These are phyloP conservation scores for Stigmatopora nigra DNA, from an alignment of 2,113 vertebrate species.

Conservation along the genomic window DNA sequence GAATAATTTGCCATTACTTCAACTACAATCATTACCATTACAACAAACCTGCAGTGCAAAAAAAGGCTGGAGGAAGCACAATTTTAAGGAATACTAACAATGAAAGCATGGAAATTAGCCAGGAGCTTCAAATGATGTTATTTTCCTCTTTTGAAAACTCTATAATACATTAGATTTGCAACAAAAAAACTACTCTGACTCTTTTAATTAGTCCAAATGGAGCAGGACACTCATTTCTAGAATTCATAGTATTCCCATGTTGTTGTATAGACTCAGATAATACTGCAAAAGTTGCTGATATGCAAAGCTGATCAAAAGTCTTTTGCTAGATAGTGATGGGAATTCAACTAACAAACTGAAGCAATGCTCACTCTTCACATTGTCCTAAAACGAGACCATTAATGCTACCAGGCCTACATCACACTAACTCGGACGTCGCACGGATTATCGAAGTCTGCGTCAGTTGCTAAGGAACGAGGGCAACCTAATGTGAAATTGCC, in stretches of 20 bases:
- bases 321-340: conserved; percentile 10
- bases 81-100: neutral
- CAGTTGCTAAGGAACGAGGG: too few species aligned
- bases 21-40: neutral
- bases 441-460: too few species aligned
- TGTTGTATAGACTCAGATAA: neutral
- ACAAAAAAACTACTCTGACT: too few species aligned
- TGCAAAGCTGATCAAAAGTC: conserved; percentile 55
- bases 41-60: conserved; percentile 1
- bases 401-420: too few species aligned
- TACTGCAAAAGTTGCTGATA: neutral
- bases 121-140: neutral
- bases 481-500: too few species aligned
- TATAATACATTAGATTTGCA: neutral
- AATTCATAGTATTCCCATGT: neutral
- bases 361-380: too few species aligned
- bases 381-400: too few species aligned
- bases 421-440: too few species aligned
- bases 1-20: neutral
- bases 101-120: neutral
- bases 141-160: neutral
- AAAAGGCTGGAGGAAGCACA: neutral
- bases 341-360: too few species aligned
- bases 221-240: neutral
- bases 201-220: neutral